phyloP scores from a whole-genome alignment of 2,888 invertebrate species.

The Clistopyga incitator region DNA sequence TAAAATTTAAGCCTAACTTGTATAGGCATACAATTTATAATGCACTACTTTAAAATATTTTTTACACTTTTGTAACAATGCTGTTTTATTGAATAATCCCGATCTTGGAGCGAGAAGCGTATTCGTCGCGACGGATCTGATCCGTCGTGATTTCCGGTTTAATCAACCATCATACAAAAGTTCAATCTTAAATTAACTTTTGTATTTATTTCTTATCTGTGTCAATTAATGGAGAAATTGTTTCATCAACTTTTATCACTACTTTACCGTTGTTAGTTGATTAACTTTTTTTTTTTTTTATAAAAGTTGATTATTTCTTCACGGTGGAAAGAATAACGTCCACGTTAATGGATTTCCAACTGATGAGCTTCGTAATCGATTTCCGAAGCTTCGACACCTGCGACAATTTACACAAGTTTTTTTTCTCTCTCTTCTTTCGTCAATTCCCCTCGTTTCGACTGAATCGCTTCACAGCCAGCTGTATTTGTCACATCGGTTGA shows the following conservation, averaged over 20 bases:
- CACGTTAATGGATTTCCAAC: not conserved
- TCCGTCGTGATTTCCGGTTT: not conserved
- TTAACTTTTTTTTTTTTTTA: too few relatives aligned
- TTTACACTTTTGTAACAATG: slow-evolving; percentile 77
- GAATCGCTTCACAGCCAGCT: slow-evolving; percentile 5
- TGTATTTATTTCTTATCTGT: too few relatives aligned
- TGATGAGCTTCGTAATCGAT: not conserved
- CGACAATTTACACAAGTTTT: slow-evolving; percentile 5
- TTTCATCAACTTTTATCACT: too few relatives aligned
- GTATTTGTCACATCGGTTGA: slow-evolving; percentile 21
- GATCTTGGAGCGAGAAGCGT: not conserved
- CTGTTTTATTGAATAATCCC: slow-evolving; percentile 64
- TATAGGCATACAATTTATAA: slow-evolving; percentile 78
- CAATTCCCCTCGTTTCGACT: not conserved
- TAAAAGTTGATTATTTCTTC: not conserved
- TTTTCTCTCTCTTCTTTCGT: not conserved
- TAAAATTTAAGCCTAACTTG: slow-evolving; percentile 64
- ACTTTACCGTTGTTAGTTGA: too few relatives aligned
- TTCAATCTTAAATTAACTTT: not conserved
- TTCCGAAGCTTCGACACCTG: not conserved
- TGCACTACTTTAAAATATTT: slow-evolving; percentile 78
- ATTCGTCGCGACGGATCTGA: not conserved
- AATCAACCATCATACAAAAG: not conserved
- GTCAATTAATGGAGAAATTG: too few relatives aligned
- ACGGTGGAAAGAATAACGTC: not conserved